Evolutionary conservation across 2,888 invertebrate species (phyloP).

Genomic region (Mythimna impura): DNA sequence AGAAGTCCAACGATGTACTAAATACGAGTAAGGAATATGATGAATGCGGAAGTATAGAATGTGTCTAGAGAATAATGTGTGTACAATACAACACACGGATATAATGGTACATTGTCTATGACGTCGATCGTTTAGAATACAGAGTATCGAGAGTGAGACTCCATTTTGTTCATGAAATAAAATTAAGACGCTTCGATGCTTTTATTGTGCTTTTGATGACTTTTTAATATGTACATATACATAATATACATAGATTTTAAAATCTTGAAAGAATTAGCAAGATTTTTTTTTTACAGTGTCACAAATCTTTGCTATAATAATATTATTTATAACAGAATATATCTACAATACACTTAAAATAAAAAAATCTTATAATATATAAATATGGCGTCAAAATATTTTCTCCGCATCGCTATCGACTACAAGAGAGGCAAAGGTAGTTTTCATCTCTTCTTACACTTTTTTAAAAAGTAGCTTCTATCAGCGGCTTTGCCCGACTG

Average conservation of each 20-base stretch:
- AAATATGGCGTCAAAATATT: too few species aligned
- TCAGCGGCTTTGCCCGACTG: neutral
- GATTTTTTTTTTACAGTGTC: too few species aligned
- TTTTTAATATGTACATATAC: neutral
- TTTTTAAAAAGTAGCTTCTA: neutral
- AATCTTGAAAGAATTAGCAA: neutral
- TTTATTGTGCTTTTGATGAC: neutral
- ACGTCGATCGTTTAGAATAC: conserved; percentile 11
- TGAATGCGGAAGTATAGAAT: conserved; percentile 35
- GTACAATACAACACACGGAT: neutral
- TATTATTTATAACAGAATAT: too few species aligned
- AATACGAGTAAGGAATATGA: conserved; percentile 3
- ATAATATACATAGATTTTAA: neutral
- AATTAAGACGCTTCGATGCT: neutral
- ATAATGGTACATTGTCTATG: conserved; percentile 22
- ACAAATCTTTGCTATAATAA: too few species aligned
- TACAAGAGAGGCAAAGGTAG: neutral
- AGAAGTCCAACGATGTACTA: conserved; percentile 11
- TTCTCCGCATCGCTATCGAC: too few species aligned
- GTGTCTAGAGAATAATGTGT: conserved; percentile 11
- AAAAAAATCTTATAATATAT: too few species aligned
- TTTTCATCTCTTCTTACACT: neutral
- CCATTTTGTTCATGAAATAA: conserved; percentile 1
- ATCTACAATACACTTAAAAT: too few species aligned
- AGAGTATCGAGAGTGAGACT: conserved; percentile 4